These are phyloP conservation scores for Lepas anatifera DNA, from an alignment of 2,888 invertebrate species.

Conservation along the genomic window DNA sequence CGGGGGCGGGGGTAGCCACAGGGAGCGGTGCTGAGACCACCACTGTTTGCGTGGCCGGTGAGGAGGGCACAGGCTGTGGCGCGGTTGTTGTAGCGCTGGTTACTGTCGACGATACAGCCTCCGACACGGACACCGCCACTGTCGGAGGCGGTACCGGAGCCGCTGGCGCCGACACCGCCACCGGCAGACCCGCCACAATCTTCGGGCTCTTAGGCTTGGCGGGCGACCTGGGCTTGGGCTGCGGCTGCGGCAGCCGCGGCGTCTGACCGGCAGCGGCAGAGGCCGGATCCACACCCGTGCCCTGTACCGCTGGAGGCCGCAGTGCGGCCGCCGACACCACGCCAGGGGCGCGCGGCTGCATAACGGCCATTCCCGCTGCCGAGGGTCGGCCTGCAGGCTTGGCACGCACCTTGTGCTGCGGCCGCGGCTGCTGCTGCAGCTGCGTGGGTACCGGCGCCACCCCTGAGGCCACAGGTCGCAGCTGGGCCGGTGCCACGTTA, in stretches of 20 bases:
- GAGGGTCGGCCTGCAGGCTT: background rate
- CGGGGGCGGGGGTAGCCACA: background rate
- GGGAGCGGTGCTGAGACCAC: background rate
- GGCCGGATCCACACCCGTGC: background rate
- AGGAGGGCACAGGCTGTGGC: background rate
- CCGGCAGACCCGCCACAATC: background rate
- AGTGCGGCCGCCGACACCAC: background rate
- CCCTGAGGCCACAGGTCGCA: background rate
- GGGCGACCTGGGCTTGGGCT: background rate
- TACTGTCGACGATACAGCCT: background rate
- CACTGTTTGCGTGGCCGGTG: background rate
- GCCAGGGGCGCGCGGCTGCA: conserved; percentile 9
- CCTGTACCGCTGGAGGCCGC: background rate
- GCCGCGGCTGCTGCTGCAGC: background rate
- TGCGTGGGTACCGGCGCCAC: background rate
- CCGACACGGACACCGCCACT: background rate
- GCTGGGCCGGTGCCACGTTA: conserved; percentile 1
- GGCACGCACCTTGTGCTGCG: conserved; percentile 5
- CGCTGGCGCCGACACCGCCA: background rate
- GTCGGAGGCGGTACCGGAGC: background rate
- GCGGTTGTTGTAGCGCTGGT: background rate
- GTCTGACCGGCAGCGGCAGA: background rate
- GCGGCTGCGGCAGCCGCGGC: background rate
- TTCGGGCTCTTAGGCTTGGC: conserved; percentile 5
- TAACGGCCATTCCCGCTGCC: background rate